Conservation (phyloP, 2,113 vertebrate genomes). For the Istiophorus platypterus region DNA sequence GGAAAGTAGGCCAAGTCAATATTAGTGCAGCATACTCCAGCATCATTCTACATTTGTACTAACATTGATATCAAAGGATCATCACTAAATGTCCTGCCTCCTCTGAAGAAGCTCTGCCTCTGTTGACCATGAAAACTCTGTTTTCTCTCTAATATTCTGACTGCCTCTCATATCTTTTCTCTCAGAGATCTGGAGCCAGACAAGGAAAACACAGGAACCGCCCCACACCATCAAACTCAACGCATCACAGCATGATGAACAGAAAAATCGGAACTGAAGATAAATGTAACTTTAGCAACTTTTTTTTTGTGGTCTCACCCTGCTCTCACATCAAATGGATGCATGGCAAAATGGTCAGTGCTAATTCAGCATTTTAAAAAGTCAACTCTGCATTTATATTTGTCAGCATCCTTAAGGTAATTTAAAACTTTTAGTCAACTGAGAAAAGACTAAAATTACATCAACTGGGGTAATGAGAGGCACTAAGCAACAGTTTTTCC, state of each 20-base stretch:
- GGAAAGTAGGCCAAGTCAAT: neutral
- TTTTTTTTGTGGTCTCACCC: neutral
- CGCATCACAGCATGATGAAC: neutral
- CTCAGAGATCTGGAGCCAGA: slow-evolving; percentile 62
- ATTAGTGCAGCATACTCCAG: neutral
- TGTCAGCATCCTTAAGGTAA: too few species aligned
- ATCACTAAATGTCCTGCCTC: neutral
- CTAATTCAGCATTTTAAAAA: neutral
- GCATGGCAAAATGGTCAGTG: neutral
- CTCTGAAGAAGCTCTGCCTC: slow-evolving; percentile 3
- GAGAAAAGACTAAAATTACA: too few species aligned
- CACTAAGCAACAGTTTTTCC: too few species aligned
- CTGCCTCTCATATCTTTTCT: slow-evolving; percentile 38
- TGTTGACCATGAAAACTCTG: neutral
- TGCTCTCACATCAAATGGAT: neutral
- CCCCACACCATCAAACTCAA: neutral
- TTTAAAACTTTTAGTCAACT: too few species aligned
- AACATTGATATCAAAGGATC: neutral
- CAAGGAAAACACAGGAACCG: slow-evolving; percentile 64
- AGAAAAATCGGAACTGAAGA: neutral
- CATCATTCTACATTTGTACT: neutral
- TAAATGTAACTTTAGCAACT: neutral
- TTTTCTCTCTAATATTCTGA: slow-evolving; percentile 14
- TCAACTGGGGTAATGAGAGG: too few species aligned
- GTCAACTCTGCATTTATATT: too few species aligned